Conservation (phyloP, 2,797 vertebrate genomes). For the Huso huso region DNA sequence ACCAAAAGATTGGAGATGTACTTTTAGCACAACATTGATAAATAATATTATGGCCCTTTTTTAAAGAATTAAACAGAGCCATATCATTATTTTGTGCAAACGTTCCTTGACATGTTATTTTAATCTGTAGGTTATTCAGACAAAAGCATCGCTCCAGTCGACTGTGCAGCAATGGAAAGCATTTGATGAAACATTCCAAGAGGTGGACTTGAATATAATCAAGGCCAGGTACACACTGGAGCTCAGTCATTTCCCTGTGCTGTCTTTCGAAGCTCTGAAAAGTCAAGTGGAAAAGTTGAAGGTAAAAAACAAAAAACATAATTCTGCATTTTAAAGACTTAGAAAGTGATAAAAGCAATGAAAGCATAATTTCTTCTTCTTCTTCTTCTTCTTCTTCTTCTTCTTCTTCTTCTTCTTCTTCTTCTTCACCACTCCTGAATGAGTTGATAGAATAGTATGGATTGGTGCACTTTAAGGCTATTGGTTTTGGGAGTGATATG, state of each 20-base stretch:
- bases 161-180: slow-evolving; percentile 55
- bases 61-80: no score
- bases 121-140: slow-evolving; percentile 43
- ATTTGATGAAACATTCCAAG: slow-evolving; percentile 43
- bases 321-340: background rate
- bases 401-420: background rate
- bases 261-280: slow-evolving; percentile 52
- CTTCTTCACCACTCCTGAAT: background rate
- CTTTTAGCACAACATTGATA: no score
- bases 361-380: background rate
- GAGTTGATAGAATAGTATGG: background rate
- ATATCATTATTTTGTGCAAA: no score
- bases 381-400: background rate
- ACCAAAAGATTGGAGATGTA: no score
- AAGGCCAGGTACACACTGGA: slow-evolving; percentile 47
- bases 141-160: slow-evolving; percentile 42
- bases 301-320: slow-evolving; percentile 48
- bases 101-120: no score
- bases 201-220: slow-evolving; percentile 38
- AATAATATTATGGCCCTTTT: no score
- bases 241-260: slow-evolving; percentile 35
- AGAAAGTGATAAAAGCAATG: background rate
- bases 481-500: background rate
- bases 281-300: slow-evolving; percentile 56
- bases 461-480: no score